Percentiles rank a stretch among this genome's conserved stretches.
phyloP scores from a whole-genome alignment of 2,888 invertebrate genomes.

The Polydrusus pterygomalis region DNA sequence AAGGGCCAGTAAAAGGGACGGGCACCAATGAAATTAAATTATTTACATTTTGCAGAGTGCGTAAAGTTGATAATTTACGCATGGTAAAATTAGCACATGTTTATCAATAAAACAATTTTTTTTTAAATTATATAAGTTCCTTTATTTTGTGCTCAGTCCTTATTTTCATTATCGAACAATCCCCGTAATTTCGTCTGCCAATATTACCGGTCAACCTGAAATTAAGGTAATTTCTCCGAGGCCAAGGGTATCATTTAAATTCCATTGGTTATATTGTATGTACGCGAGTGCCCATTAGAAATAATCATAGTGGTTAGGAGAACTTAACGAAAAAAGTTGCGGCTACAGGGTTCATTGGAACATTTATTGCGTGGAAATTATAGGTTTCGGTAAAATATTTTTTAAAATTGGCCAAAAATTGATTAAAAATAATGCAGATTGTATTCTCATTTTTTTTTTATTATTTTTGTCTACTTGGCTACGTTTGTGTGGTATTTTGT shows the following conservation, averaged over 20 bases:
- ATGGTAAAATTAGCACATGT: too few species aligned
- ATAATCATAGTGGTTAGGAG: constrained; percentile 53
- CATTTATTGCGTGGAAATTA: constrained; percentile 43
- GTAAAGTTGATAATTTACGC: too few species aligned
- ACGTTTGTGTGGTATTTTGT: too few species aligned
- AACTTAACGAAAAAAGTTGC: constrained; percentile 44
- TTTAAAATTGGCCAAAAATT: constrained; percentile 10
- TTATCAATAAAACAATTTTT: too few species aligned
- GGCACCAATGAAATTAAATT: too few species aligned
- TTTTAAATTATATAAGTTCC: too few species aligned
- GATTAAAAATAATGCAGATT: constrained; percentile 15
- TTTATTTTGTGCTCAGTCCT: too few species aligned
- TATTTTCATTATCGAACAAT: too few species aligned
- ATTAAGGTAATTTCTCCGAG: constrained; percentile 50
- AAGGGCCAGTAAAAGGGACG: too few species aligned
- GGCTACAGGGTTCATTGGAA: constrained; percentile 48
- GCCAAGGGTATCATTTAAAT: constrained; percentile 48
- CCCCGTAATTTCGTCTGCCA: constrained; percentile 27
- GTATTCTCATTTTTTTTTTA: background rate
- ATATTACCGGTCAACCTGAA: constrained; percentile 41
- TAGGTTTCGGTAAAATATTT: constrained; percentile 13
- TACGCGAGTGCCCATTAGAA: constrained; percentile 48
- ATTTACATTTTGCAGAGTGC: too few species aligned
- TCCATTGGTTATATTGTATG: constrained; percentile 53
- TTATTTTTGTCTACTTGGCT: background rate